Base-by-base conservation (phyloP, 2,113 vertebrate genomes). In the Glaucomys volans region DNA sequence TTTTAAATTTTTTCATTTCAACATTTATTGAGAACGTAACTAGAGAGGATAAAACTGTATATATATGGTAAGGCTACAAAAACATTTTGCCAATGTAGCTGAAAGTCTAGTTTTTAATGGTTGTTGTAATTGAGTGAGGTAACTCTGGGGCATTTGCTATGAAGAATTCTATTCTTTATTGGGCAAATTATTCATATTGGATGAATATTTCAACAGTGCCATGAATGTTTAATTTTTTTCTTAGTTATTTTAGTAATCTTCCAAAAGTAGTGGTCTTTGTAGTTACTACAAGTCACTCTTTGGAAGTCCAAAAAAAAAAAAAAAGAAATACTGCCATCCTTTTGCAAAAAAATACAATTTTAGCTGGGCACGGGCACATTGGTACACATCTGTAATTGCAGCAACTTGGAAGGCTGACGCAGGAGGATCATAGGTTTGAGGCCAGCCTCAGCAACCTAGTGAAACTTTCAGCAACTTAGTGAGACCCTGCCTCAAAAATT, bases 111-210 rank as follows among this genome's bases (percentile, higher is more conserved):
- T 94, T 97, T 98, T 97, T 93, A 87, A 80, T 96, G 97, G 87
- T 97, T 98, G 76, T 98, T 97, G 96, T 97, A 95, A 96, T 95
- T 96, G 97, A 98, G 89, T 96, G 97, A 98, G 95, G 97, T 98
- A 98, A 97, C 98, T 98, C 98, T 83, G 97, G 97, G 98, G 96
- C 98, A 98, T 98, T 98, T 98, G 98, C 97, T 94, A 44, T 93
- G 95, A 97, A 98, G 98, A 97, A 96, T 98, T 98, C 95, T 74
- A 90, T 98, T 98, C 98, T 97, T 98, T 97, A 97, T 97, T 95
- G 96, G 98, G 98, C 96, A 97, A 97, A 98, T 94, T 97, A 97
- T 85, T 98, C 94, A 87, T 50, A 35, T 57, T 22, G 54, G 91
- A 97, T 96, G 97, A 98, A 92, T 90, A 92, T 97, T 97, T 98